These are phyloP conservation scores for Rhynchonycteris naso DNA, from an alignment of 2,797 vertebrate genomes.

Conservation along the genomic window DNA sequence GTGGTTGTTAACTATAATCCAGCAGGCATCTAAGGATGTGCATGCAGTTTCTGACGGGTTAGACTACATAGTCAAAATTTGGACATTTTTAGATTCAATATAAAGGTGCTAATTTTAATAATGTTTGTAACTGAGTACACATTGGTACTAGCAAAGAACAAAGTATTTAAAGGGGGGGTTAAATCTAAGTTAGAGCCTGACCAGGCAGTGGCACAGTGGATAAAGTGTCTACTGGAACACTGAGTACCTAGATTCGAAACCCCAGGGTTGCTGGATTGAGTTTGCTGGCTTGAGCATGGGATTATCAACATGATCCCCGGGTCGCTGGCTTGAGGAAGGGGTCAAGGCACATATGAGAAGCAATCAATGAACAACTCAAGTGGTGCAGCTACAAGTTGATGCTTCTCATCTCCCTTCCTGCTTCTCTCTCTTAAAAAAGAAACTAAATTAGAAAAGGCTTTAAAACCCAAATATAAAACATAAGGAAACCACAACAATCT, in stretches of 20 bases:
- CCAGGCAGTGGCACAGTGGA: too few species aligned
- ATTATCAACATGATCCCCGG: too few species aligned
- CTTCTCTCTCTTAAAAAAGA: too few species aligned
- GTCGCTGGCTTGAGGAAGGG: too few species aligned
- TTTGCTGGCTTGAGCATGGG: too few species aligned
- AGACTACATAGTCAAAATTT: neutral
- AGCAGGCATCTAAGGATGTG: neutral
- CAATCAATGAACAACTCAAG: too few species aligned
- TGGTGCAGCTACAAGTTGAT: too few species aligned
- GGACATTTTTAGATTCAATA: constrained; percentile 15
- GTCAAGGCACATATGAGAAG: too few species aligned
- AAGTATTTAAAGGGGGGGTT: neutral
- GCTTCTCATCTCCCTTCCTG: too few species aligned
- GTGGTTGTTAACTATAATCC: constrained; percentile 39
- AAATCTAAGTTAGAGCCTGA: constrained; percentile 19
- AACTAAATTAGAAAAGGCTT: constrained; percentile 20
- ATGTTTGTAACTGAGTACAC: constrained; percentile 8
- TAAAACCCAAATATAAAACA: constrained; percentile 23
- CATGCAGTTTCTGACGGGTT: neutral
- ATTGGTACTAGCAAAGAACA: constrained; percentile 37
- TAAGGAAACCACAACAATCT: neutral
- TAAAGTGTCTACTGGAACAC: too few species aligned
- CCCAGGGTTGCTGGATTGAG: too few species aligned
- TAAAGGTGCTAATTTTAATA: constrained; percentile 52
- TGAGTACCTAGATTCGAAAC: too few species aligned